A percentile compares a stretch with the other conserved stretches of the same genome.
Evolutionary conservation across 2,888 invertebrate genomes (phyloP).

Genomic region (Leptura quadrifasciata): DNA sequence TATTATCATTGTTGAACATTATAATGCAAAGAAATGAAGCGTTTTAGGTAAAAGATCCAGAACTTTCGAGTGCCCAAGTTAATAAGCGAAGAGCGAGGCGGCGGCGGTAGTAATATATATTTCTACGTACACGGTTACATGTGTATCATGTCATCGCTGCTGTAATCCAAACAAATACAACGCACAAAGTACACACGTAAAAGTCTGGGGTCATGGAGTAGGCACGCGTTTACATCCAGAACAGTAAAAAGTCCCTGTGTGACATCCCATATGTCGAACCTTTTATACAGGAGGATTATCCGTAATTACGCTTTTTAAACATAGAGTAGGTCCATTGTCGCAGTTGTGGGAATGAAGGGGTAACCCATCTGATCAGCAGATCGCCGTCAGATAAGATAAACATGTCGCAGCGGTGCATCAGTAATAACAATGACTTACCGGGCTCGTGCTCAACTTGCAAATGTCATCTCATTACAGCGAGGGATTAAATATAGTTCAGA

Average conservation of each 20-base stretch:
- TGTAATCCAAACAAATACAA: slow-evolving; percentile 56
- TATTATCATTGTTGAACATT: too few relatives aligned
- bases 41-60: too few relatives aligned
- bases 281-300: slow-evolving; percentile 70
- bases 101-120: slow-evolving; percentile 45
- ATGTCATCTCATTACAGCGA: slow-evolving; percentile 58
- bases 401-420: slow-evolving; percentile 58
- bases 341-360: slow-evolving; percentile 72
- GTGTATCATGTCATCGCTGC: slow-evolving; percentile 55
- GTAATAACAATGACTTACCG: slow-evolving; percentile 62
- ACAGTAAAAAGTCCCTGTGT: slow-evolving; percentile 57
- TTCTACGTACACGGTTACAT: slow-evolving; percentile 51
- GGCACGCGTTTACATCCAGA: slow-evolving; percentile 37
- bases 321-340: slow-evolving; percentile 70
- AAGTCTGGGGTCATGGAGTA: slow-evolving; percentile 24
- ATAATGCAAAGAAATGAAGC: too few relatives aligned
- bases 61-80: slow-evolving; percentile 24
- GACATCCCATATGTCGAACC: slow-evolving; percentile 71
- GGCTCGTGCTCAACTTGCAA: slow-evolving; percentile 56
- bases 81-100: slow-evolving; percentile 13
- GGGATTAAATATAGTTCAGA: slow-evolving; percentile 42
- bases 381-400: slow-evolving; percentile 71
- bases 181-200: slow-evolving; percentile 39
- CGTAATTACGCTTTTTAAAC: slow-evolving; percentile 73
- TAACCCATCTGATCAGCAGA: slow-evolving; percentile 60